Conservation (phyloP, 53 echinoderm and acorn worm genomes). For the Pentamera pediparva region DNA sequence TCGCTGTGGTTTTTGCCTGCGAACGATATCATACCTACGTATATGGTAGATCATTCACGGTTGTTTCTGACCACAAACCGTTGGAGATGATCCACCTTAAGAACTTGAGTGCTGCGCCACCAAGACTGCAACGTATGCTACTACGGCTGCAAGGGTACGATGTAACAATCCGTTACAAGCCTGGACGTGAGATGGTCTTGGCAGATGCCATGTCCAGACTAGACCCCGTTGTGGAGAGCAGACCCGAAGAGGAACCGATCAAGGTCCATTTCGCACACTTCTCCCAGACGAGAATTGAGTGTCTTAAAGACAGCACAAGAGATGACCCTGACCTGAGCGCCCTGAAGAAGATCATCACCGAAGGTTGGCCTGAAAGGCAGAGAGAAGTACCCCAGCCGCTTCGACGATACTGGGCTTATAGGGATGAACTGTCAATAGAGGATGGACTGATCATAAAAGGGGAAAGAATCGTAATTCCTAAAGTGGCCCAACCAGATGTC, state of each 20-base stretch:
- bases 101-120: conserved; percentile 42
- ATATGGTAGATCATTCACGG: conserved; percentile 55
- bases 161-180: conserved; percentile 41
- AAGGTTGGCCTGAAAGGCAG: conserved; percentile 59
- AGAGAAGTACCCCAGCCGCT: conserved; percentile 30
- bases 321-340: conserved; percentile 43
- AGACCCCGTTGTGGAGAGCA: conserved; percentile 4
- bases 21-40: conserved; percentile 65
- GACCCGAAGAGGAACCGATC: conserved; percentile 1
- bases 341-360: conserved; percentile 34
- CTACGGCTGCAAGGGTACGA: conserved; percentile 47
- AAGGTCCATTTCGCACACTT: conserved; percentile 51
- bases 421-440: conserved; percentile 24
- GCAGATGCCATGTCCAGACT: conserved; percentile 56
- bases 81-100: conserved; percentile 61
- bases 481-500: conserved; percentile 1
- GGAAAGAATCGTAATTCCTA: not conserved
- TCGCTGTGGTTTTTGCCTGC: conserved; percentile 52
- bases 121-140: conserved; percentile 41
- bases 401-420: conserved; percentile 24
- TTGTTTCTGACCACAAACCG: conserved; percentile 56
- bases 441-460: conserved; percentile 24
- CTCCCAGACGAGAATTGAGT: conserved; percentile 28
- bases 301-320: conserved; percentile 40
- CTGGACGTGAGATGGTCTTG: conserved; percentile 44